Percentiles rank a stretch among this genome's conserved stretches.
Evolutionary conservation across 1,140 invertebrate genomes (phyloP).

Genomic region (Acromyrmex heyeri): DNA sequence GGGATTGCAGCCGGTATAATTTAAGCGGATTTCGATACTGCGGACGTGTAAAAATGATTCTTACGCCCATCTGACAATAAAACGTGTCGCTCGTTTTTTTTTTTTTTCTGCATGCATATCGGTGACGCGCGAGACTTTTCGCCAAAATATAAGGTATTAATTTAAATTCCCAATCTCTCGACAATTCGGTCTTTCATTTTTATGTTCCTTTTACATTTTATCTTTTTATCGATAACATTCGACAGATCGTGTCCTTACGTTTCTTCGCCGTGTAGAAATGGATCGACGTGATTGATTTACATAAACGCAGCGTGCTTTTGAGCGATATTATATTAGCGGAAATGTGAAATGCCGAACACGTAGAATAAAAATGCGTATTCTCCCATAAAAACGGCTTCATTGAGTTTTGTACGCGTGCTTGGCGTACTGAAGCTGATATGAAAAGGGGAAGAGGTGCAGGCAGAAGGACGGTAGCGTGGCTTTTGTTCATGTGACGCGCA

Average conservation of each 20-base stretch:
- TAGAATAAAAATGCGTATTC: constrained; percentile 59
- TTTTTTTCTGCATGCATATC: not conserved
- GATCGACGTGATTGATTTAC: constrained; percentile 56
- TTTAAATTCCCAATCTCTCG: not conserved
- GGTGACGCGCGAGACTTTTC: not conserved
- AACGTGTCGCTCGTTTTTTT: not conserved
- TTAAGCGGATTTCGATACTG: constrained; percentile 1
- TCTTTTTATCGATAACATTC: not conserved
- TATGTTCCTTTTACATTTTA: not conserved
- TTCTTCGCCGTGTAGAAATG: not conserved
- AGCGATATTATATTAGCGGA: constrained; percentile 38
- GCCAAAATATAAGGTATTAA: not conserved
- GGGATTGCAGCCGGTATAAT: constrained; percentile 26
- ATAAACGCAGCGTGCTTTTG: constrained; percentile 12
- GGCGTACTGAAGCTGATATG: constrained; percentile 25
- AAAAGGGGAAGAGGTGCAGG: constrained; percentile 27
- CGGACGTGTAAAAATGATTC: constrained; percentile 24
- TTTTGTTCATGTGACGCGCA: constrained; percentile 36
- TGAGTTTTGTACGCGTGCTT: constrained; percentile 51
- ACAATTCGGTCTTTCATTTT: not conserved
- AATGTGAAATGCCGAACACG: constrained; percentile 46
- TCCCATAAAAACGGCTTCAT: constrained; percentile 59
- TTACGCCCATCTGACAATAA: not conserved
- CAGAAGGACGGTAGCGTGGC: constrained; percentile 29
- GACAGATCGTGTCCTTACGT: constrained; percentile 24